Percentiles rank a stretch among this genome's conserved stretches.
Conservation (phyloP, 2,888 invertebrate genomes). For the Rhyacophila evoluta region DNA sequence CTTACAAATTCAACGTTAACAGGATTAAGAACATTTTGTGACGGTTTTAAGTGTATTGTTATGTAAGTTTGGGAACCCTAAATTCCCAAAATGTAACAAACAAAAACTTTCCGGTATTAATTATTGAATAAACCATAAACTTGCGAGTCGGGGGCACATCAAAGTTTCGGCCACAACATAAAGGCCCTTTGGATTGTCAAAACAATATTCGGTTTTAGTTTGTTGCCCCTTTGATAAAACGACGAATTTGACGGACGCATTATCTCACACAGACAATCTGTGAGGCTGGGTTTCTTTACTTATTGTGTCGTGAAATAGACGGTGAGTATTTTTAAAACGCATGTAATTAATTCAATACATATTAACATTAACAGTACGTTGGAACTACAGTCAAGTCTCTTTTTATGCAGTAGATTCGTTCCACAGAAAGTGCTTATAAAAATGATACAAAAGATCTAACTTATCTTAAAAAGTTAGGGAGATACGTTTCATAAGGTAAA, state of each 20-base stretch:
- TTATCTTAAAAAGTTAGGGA: too few relatives aligned
- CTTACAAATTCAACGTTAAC: not conserved
- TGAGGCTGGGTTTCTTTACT: not conserved
- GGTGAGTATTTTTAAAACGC: too few relatives aligned
- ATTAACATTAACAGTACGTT: too few relatives aligned
- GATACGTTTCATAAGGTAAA: too few relatives aligned
- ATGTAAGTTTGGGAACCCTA: not conserved
- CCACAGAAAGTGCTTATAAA: too few relatives aligned
- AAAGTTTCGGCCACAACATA: not conserved
- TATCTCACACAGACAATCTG: not conserved
- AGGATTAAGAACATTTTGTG: not conserved
- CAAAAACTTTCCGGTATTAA: slow-evolving; percentile 22
- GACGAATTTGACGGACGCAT: slow-evolving; percentile 22
- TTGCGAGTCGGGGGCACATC: not conserved
- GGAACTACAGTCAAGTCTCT: too few relatives aligned
- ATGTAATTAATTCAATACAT: too few relatives aligned
- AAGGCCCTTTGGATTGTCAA: not conserved
- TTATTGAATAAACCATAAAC: not conserved
- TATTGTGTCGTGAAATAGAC: not conserved
- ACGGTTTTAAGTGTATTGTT: not conserved
- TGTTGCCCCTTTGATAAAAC: not conserved
- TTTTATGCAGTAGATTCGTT: too few relatives aligned
- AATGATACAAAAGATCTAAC: too few relatives aligned
- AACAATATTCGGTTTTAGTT: not conserved
- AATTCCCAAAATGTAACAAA: not conserved